phyloP scores from a whole-genome alignment of 2,797 vertebrate genomes.

The Euphonia xanthogaster region DNA sequence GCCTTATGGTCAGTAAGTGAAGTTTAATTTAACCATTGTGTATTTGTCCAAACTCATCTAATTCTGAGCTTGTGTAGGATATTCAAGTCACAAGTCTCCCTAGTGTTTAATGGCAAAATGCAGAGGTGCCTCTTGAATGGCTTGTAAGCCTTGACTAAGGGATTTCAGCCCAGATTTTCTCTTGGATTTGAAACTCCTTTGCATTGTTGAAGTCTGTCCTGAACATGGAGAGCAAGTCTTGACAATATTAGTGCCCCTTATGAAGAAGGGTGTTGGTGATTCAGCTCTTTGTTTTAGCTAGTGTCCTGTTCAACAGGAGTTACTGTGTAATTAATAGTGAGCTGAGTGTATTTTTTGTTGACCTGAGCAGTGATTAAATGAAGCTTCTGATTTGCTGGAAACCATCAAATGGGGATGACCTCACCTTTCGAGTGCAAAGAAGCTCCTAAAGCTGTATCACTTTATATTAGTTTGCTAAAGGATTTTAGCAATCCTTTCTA shows the following conservation, averaged over 20 bases:
- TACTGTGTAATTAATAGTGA: conserved; percentile 47
- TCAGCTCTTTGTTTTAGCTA: background rate
- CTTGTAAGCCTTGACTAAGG: background rate
- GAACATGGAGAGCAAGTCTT: background rate
- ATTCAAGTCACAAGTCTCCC: background rate
- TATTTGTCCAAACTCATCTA: background rate
- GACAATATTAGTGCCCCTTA: background rate
- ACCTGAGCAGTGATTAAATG: conserved; percentile 1
- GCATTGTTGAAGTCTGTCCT: background rate
- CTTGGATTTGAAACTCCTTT: background rate
- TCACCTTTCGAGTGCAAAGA: background rate
- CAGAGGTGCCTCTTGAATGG: background rate
- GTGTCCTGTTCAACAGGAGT: conserved; percentile 29
- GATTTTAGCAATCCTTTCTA: background rate
- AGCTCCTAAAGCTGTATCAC: background rate
- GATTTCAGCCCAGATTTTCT: background rate
- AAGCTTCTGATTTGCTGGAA: conserved; percentile 20
- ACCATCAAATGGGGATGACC: conserved; percentile 8
- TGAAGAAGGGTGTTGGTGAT: background rate
- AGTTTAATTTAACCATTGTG: background rate
- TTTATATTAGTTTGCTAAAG: background rate
- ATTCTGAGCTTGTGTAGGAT: background rate
- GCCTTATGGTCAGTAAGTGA: conserved; percentile 88
- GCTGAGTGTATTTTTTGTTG: background rate
- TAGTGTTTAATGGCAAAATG: background rate